Evolutionary conservation across 2,113 vertebrate species (phyloP), one percentile per base, ranked within the genome.

Genomic region (Plestiodon gilberti): DNA sequence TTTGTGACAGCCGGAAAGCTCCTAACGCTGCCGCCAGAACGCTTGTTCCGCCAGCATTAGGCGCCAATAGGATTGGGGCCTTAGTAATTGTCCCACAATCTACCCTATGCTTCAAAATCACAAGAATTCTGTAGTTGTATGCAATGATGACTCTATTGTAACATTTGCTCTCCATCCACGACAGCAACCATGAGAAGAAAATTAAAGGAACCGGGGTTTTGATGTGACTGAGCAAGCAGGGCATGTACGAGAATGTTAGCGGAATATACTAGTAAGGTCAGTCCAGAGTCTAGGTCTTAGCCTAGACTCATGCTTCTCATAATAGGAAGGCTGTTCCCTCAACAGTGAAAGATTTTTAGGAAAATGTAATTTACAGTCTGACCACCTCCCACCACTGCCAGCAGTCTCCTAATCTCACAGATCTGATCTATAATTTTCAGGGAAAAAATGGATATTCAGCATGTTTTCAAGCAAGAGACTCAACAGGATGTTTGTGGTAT

Each of bases 161-260:
- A 57, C 75, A 92, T 48, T 82, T 84, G 87, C 81, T 71, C 88
- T 87, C 81, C 88, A 86, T 7, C 89, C 76, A 85, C 87, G 81
- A 81, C 23, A 89, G 69, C 20, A 73, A 55, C 91, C 87, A 77
- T 48, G 90, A 89, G 69, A 90, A 65, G 80, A 87, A 92, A 90
- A 94, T 86, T 86, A 71, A 91, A 57, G 91, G 89, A 93, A 86
- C 0, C 65, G 90, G 87, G 93, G 73, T 89, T 1, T 69, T 59
- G 71, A 75, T 84, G 69, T 87, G 87, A 76, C 76, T 30, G n/a
- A 94, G 73, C 40, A 82, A 89, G 69, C 6, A 77, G 90, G n/a
- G 79, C 86, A 92, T 1, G 0, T 87, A 78, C 64, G 1, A 0
- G 48, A 81, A 78, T 83, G 79, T 81, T 67, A 57, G 18, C 62